Percentiles rank a stretch among this genome's conserved stretches.
Evolutionary conservation across 2,888 invertebrate genomes (phyloP).

Genomic region (Acanthoscelides obtectus): DNA sequence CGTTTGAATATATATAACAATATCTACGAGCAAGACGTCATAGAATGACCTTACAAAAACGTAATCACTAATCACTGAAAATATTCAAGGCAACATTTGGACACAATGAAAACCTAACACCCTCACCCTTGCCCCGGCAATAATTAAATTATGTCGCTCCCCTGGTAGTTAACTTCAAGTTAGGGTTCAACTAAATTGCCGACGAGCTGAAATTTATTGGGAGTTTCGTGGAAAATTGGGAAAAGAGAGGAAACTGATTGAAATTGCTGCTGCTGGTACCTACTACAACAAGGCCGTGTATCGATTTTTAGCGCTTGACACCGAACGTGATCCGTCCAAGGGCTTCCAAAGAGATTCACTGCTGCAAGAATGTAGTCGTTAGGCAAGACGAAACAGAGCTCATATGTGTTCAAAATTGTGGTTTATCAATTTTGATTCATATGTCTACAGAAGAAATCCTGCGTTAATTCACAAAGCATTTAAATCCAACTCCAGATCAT

Average conservation of each 20-base stretch:
- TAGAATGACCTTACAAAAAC: no score
- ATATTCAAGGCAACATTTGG: neutral
- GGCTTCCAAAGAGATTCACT: neutral
- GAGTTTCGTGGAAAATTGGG: neutral
- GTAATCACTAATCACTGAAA: neutral
- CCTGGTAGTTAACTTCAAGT: neutral
- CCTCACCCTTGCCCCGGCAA: neutral
- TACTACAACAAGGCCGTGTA: neutral
- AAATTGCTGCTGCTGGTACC: neutral
- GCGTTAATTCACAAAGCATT: no score
- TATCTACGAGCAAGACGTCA: no score
- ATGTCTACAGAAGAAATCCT: no score
- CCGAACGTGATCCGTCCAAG: neutral
- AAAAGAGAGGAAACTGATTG: neutral
- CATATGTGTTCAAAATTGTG: no score
- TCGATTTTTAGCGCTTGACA: neutral
- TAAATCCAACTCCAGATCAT: no score
- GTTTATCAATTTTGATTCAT: no score
- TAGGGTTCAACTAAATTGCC: neutral
- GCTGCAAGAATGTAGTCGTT: neutral
- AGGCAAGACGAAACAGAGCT: no score
- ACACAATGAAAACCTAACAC: neutral
- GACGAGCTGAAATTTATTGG: constrained; percentile 1
- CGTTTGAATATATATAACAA: no score
- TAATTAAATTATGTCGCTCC: neutral